These are phyloP conservation scores for Drosophila sproati DNA, from an alignment of 1,140 invertebrate species.

Conservation along the genomic window DNA sequence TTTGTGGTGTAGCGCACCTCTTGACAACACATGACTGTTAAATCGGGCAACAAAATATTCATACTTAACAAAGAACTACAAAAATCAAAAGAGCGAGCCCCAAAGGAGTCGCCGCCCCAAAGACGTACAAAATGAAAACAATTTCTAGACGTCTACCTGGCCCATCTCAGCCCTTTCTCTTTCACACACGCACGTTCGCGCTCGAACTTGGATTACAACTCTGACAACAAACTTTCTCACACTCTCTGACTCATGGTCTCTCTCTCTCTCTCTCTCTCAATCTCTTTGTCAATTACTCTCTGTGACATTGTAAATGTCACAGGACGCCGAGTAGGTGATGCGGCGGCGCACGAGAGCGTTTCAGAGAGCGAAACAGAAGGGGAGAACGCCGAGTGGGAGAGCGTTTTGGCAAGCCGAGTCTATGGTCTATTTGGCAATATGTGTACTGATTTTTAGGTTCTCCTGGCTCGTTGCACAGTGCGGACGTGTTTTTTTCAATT, in stretches of 20 bases:
- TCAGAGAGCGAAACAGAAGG: not conserved
- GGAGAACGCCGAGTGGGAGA: not conserved
- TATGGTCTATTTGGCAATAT: conserved; percentile 30
- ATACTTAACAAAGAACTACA: conserved; percentile 28
- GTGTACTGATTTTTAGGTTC: conserved; percentile 80
- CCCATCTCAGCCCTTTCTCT: conserved; percentile 3
- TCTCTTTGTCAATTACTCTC: conserved; percentile 21
- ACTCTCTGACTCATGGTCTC: not conserved
- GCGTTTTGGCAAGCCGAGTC: conserved; percentile 29
- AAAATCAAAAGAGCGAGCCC: conserved; percentile 69
- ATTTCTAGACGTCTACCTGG: conserved; percentile 43
- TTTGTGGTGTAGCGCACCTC: conserved; percentile 13
- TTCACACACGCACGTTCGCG: not conserved
- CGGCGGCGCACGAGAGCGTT: conserved; percentile 57
- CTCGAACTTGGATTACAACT: conserved; percentile 8
- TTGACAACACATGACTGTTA: conserved; percentile 49
- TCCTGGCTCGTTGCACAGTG: conserved; percentile 75
- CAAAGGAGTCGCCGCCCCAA: conserved; percentile 55
- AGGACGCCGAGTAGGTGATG: conserved; percentile 38
- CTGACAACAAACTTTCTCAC: conserved; percentile 4
- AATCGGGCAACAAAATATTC: conserved; percentile 42
- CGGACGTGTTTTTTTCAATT: conserved; percentile 72
- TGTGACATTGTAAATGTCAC: conserved; percentile 77
- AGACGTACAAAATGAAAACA: conserved; percentile 58
- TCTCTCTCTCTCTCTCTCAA: not conserved